Percentiles rank a stretch among this genome's conserved stretches.
Conservation (phyloP, 2,113 vertebrate genomes). For the Recurvirostra avosetta region DNA sequence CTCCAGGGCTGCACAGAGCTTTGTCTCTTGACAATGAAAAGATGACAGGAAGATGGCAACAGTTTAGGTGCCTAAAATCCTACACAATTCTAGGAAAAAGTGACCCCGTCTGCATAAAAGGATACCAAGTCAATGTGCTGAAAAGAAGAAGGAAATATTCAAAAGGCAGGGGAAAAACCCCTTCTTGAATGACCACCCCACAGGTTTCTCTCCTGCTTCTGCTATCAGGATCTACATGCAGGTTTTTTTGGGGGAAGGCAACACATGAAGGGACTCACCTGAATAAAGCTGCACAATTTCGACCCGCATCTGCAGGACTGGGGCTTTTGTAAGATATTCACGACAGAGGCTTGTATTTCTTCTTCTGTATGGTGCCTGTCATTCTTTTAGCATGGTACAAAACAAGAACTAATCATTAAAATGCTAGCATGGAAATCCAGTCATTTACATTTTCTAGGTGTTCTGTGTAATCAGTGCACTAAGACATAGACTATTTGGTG, state of each 20-base stretch:
- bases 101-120: neutral
- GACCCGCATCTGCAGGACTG: neutral
- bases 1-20: neutral
- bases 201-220: neutral
- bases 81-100: neutral
- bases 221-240: neutral
- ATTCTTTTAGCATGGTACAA: neutral
- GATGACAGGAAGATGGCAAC: conserved; percentile 32
- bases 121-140: neutral
- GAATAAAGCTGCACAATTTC: neutral
- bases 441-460: neutral
- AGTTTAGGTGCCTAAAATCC: conserved; percentile 5
- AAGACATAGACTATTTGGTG: neutral
- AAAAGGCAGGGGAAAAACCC: neutral
- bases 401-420: neutral
- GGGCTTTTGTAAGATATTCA: neutral
- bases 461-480: neutral
- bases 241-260: neutral
- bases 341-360: neutral
- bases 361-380: neutral
- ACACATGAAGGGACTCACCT: neutral
- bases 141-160: neutral
- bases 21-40: conserved; percentile 39
- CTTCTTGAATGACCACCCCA: neutral
- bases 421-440: neutral